Conservation (phyloP, 2,888 invertebrate genomes). For the Atrina japonica region DNA sequence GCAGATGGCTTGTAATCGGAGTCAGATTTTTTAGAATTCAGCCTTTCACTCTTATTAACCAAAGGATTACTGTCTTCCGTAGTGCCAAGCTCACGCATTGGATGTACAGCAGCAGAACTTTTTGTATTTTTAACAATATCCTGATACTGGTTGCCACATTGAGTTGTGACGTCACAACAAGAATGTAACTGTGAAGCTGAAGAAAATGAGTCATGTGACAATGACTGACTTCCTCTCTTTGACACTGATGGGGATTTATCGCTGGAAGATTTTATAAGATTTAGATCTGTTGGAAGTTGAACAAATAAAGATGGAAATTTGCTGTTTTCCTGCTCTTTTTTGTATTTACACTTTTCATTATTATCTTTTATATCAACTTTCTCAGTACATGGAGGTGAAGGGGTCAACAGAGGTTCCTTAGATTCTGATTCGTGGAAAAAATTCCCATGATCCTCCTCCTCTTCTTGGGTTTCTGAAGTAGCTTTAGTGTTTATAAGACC, state of each 20-base stretch:
- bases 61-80: too few relatives aligned
- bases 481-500: neutral
- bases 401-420: slow-evolving; percentile 28
- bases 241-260: slow-evolving; percentile 5
- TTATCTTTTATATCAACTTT: too few relatives aligned
- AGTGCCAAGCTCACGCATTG: too few relatives aligned
- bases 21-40: too few relatives aligned
- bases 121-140: neutral
- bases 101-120: slow-evolving; percentile 5
- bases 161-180: slow-evolving; percentile 1
- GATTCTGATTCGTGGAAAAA: slow-evolving; percentile 24
- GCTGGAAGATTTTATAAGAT: neutral
- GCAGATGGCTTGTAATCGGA: too few relatives aligned
- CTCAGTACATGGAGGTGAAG: neutral
- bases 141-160: slow-evolving; percentile 13
- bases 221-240: neutral
- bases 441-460: slow-evolving; percentile 14
- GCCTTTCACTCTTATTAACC: too few relatives aligned
- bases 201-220: slow-evolving; percentile 3
- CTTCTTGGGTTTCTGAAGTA: neutral
- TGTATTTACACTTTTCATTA: too few relatives aligned
- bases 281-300: slow-evolving; percentile 1
- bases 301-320: slow-evolving; percentile 15
- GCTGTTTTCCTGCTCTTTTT: slow-evolving; percentile 1
- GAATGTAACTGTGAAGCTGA: neutral